Evolutionary conservation across 1,140 invertebrate genomes (phyloP).

Genomic region (Monomorium pharaonis): DNA sequence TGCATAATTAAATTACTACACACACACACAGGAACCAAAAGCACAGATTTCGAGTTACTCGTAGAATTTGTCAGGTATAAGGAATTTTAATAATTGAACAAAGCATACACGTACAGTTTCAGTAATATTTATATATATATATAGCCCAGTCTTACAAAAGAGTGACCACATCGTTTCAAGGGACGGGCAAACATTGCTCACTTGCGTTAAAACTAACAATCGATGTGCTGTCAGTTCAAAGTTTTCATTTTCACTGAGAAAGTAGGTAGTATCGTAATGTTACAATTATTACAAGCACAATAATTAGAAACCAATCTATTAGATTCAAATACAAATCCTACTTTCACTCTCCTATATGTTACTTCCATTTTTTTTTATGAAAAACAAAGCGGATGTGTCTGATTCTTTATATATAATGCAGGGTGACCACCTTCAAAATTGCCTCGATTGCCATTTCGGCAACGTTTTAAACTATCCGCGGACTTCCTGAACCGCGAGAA

Average conservation of each 20-base stretch:
- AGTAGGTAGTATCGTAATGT: slow-evolving; percentile 83
- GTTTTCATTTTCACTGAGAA: slow-evolving; percentile 79
- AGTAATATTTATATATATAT: slow-evolving; percentile 84
- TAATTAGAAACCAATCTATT: slow-evolving; percentile 84
- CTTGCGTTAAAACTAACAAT: slow-evolving; percentile 82
- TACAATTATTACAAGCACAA: slow-evolving; percentile 84
- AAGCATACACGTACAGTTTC: slow-evolving; percentile 83
- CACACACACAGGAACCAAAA: slow-evolving; percentile 73
- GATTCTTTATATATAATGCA: slow-evolving; percentile 79
- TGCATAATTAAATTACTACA: slow-evolving; percentile 73
- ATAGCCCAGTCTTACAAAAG: slow-evolving; percentile 86
- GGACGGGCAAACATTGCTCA: slow-evolving; percentile 83
- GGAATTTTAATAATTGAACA: slow-evolving; percentile 81
- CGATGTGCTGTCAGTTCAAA: slow-evolving; percentile 81
- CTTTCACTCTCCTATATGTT: slow-evolving; percentile 83
- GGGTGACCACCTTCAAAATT: slow-evolving; percentile 84
- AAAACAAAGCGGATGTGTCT: slow-evolving; percentile 84
- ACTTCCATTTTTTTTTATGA: slow-evolving; percentile 77
- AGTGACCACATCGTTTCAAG: slow-evolving; percentile 83
- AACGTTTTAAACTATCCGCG: slow-evolving; percentile 81
- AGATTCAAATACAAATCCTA: slow-evolving; percentile 85
- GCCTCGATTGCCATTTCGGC: slow-evolving; percentile 82
- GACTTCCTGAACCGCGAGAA: slow-evolving; percentile 78
- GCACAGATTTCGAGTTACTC: slow-evolving; percentile 75
- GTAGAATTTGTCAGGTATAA: slow-evolving; percentile 79